Evolutionary conservation across 2,113 vertebrate species (phyloP), one percentile per base, ranked within the genome.

Genomic region (Telmatochromis brichardi): DNA sequence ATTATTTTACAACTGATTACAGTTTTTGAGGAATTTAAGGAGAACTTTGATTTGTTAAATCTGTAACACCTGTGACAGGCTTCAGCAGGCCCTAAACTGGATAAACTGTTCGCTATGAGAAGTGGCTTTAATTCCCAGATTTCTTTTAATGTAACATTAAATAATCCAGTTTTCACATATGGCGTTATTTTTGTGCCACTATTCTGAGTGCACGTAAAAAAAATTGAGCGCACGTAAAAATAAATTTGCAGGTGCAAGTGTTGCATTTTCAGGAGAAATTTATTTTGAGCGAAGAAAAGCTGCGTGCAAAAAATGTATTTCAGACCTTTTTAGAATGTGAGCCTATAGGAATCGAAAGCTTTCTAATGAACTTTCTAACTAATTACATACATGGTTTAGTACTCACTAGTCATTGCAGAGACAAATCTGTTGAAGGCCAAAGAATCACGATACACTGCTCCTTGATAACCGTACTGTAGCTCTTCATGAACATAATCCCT

Each of bases 401-500:
- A 94, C 96, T 94, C 93, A 98, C 97, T 96, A 14, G 97, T 96
- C 23, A 98, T 94, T 4, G 96, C 92, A 19, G 96, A 96, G 83
- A 96, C 90, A 35, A 97, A 96, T 90, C 95, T 94, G 63, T 95
- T 95, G 76, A 97, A 96, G 5, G 96, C 96, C 13, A 92, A 68
- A 4, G 94, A 94, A 55, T 97, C 94, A 1, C 90, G 80, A 86
- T 96, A 97, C 53, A 97, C 92, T 0, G 95, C 81, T 7, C 96
- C 96, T 10, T 95, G 94, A 80, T 95, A 96, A 15, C 94, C 94
- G 0, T 83, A 86, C 19, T 95, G 96, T 90, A 96, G 86, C 92
- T 98, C 97, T 1, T 86, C 95, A 6, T 80, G 94, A 2, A 97
- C 88, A 55, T 97, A 98, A 80, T 97, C 97, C 95, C 97, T 98